phyloP scores from a whole-genome alignment of 2,888 invertebrate genomes.

The Micoletzkya japonica region DNA sequence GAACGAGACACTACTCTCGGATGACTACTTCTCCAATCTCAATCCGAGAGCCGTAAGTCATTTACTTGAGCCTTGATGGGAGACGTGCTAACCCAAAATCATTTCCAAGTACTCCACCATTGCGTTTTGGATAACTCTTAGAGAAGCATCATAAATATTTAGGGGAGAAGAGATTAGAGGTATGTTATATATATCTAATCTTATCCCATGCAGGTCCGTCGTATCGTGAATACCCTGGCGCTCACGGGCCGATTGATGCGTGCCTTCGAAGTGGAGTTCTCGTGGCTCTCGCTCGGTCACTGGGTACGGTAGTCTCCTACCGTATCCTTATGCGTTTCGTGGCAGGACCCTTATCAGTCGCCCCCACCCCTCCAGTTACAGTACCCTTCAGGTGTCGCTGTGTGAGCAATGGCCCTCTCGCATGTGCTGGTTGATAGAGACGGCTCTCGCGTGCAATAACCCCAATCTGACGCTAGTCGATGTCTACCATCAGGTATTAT shows the following conservation, averaged over 20 bases:
- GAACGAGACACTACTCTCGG: conserved; percentile 75
- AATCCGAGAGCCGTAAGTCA: conserved; percentile 88
- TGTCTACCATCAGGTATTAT: conserved; percentile 84
- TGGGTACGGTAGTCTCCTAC: conserved; percentile 76
- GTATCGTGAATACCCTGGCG: conserved; percentile 61
- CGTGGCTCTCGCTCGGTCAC: conserved; percentile 94
- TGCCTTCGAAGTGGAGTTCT: conserved; percentile 98
- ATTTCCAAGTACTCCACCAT: neutral
- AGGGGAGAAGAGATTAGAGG: conserved; percentile 94
- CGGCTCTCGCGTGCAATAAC: conserved; percentile 76
- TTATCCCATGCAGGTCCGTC: conserved; percentile 71
- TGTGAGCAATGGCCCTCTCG: conserved; percentile 99
- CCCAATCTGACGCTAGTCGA: conserved; percentile 83
- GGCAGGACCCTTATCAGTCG: too few relatives aligned
- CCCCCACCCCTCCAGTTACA: neutral
- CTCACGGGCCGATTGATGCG: conserved; percentile 77
- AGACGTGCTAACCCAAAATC: neutral
- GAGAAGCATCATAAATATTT: too few relatives aligned
- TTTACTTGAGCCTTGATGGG: neutral
- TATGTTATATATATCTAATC: conserved; percentile 83
- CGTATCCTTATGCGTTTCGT: neutral
- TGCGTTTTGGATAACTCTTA: neutral
- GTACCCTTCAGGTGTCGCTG: conserved; percentile 70
- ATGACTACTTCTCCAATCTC: conserved; percentile 98
- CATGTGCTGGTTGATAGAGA: conserved; percentile 91